Percentiles rank a stretch among this genome's conserved stretches.
These are phyloP conservation scores for Neopelma chrysocephalum DNA, from an alignment of 2,797 vertebrate genomes.

Conservation along the genomic window DNA sequence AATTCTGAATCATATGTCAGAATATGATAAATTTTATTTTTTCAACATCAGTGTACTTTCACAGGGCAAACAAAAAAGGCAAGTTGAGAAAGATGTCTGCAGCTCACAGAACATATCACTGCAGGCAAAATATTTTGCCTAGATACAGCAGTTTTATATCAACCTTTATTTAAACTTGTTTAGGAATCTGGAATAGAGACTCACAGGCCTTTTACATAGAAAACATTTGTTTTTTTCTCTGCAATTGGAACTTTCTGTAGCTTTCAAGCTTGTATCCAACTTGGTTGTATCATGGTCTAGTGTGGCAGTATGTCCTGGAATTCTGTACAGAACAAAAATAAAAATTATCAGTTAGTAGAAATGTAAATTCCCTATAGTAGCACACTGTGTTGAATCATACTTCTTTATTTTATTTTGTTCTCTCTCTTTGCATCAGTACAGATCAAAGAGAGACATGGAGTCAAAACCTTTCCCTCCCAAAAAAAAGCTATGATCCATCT, in stretches of 20 bases:
- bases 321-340: neutral
- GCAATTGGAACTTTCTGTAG: neutral
- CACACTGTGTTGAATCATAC: neutral
- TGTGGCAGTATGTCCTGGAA: neutral
- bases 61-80: neutral
- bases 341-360: neutral
- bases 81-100: neutral
- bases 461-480: accelerated
- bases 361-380: neutral
- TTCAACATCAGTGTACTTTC: neutral
- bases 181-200: neutral
- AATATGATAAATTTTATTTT: neutral
- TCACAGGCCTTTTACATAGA: neutral
- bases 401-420: neutral
- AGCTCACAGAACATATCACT: neutral
- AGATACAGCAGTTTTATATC: neutral
- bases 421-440: neutral
- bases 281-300: neutral
- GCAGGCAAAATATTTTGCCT: neutral
- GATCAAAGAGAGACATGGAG: neutral
- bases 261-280: neutral
- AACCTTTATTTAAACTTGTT: neutral
- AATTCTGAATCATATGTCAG: neutral
- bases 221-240: neutral
- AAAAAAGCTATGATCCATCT: accelerated